Evolutionary conservation across 2,888 invertebrate genomes (phyloP).

Genomic region (Rhodophaea formosa): DNA sequence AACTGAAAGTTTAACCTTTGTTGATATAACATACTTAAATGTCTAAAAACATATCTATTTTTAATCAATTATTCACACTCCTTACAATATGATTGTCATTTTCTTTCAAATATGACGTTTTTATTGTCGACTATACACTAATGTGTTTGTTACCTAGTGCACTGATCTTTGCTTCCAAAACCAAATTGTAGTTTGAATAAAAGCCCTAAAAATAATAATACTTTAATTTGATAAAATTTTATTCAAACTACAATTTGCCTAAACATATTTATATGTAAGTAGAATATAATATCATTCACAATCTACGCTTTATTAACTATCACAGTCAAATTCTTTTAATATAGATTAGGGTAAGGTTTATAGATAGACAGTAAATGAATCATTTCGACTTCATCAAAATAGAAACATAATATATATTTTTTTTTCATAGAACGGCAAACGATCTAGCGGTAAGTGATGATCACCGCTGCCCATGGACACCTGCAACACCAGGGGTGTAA

Average conservation of each 20-base stretch:
- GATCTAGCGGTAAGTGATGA: too few species aligned
- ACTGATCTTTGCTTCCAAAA: slow-evolving; percentile 15
- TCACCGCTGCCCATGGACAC: too few species aligned
- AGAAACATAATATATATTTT: neutral
- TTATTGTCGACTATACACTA: neutral
- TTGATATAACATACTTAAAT: too few species aligned
- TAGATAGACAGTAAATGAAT: neutral
- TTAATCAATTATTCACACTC: too few species aligned
- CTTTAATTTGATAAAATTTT: neutral
- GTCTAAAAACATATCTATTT: too few species aligned
- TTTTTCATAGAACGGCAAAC: too few species aligned
- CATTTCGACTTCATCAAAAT: neutral
- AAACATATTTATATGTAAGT: slow-evolving; percentile 22
- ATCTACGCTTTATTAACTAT: slow-evolving; percentile 47
- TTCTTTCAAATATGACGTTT: too few species aligned
- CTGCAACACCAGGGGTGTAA: too few species aligned
- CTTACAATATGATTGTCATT: too few species aligned
- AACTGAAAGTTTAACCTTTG: too few species aligned
- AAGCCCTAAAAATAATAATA: neutral
- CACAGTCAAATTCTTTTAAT: slow-evolving; percentile 40
- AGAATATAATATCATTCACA: slow-evolving; percentile 41
- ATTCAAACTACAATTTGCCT: slow-evolving; percentile 16
- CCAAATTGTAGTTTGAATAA: slow-evolving; percentile 3
- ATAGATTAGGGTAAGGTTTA: slow-evolving; percentile 4
- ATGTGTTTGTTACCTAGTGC: neutral